Conservation (phyloP, 2,888 invertebrate genomes). For the Hirtodrosophila duncani region DNA sequence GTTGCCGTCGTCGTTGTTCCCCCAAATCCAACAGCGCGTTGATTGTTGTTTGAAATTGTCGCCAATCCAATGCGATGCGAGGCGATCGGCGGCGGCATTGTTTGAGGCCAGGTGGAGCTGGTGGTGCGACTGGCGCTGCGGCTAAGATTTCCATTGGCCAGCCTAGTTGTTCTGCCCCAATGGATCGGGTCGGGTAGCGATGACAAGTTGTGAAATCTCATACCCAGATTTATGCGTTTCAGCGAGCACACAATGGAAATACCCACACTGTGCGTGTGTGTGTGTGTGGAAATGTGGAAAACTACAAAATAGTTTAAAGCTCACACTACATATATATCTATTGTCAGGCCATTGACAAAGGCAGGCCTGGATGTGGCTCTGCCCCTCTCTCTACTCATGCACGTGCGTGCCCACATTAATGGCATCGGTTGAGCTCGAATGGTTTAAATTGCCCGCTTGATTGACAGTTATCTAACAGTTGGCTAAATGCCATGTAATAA, state of each 20-base stretch:
- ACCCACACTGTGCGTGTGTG: conserved; percentile 5
- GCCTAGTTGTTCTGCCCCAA: conserved; percentile 19
- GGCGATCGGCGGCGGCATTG: conserved; percentile 27
- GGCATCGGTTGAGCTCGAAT: conserved; percentile 20
- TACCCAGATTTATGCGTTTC: conserved; percentile 37
- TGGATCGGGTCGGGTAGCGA: neutral
- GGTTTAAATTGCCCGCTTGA: conserved; percentile 23
- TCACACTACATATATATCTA: no score
- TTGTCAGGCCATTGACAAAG: conserved; percentile 7
- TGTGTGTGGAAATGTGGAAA: no score
- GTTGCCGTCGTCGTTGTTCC: conserved; percentile 10
- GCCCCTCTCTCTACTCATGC: no score
- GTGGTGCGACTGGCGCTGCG: conserved; percentile 1
- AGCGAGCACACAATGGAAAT: conserved; percentile 31
- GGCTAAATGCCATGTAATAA: conserved; percentile 11
- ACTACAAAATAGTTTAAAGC: no score
- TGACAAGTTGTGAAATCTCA: conserved; percentile 35
- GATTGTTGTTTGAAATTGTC: conserved; percentile 37
- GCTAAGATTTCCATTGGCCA: conserved; percentile 29
- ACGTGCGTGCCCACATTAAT: no score
- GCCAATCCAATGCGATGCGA: conserved; percentile 16
- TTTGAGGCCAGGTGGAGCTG: conserved; percentile 34
- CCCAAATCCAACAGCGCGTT: conserved; percentile 14
- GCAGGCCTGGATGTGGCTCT: no score
- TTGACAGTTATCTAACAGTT: conserved; percentile 37